A percentile compares a stretch with the other conserved stretches of the same genome.
These are phyloP conservation scores for Eulemur mongoz DNA, from an alignment of 2,797 vertebrate genomes.

Conservation along the genomic window DNA sequence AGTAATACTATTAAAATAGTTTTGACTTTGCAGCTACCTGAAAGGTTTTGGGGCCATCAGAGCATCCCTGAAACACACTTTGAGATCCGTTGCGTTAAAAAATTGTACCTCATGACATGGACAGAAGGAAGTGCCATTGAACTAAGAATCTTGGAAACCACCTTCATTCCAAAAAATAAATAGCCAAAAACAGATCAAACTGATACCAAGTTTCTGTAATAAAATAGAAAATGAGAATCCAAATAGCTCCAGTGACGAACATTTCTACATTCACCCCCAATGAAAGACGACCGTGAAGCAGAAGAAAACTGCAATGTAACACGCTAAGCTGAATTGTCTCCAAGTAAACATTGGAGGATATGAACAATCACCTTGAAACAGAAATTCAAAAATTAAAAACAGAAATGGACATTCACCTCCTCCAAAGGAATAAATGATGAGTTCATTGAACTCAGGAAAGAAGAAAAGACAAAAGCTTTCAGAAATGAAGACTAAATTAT, in stretches of 20 bases:
- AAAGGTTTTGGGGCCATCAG: background rate
- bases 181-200: background rate
- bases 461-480: background rate
- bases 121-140: background rate
- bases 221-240: background rate
- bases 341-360: background rate
- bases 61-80: background rate
- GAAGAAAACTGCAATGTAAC: background rate
- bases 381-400: background rate
- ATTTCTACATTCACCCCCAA: background rate
- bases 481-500: background rate
- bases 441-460: background rate
- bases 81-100: background rate
- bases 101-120: background rate
- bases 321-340: background rate
- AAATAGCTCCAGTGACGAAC: background rate
- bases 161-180: background rate
- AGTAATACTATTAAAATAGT: background rate
- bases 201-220: background rate
- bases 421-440: background rate
- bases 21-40: background rate
- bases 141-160: background rate
- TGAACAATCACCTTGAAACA: background rate
- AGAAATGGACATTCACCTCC: background rate
- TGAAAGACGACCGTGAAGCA: background rate